Evolutionary conservation across 2,888 invertebrate species (phyloP).

Genomic region (Suillia variegata): DNA sequence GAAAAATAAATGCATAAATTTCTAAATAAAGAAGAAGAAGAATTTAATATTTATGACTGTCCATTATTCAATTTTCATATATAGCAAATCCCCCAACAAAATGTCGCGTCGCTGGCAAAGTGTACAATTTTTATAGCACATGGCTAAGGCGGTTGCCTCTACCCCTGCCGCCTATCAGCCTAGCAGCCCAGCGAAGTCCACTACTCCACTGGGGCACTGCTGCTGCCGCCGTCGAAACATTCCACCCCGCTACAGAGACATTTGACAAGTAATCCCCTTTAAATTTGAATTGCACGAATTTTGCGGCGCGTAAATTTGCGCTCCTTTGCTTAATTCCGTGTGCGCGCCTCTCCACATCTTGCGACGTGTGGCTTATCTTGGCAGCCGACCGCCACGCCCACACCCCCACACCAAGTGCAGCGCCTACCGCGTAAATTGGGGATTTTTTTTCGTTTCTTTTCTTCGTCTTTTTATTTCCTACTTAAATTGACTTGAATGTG

Average conservation of each 20-base stretch:
- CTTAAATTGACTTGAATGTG: conserved; percentile 27
- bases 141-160: no score
- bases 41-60: conserved; percentile 36
- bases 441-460: no score
- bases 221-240: neutral
- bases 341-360: no score
- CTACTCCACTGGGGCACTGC: no score
- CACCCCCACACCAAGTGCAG: no score
- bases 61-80: conserved; percentile 32
- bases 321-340: no score
- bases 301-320: neutral
- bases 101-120: conserved; percentile 5
- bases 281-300: neutral
- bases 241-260: neutral
- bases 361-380: no score
- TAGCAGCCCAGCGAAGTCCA: no score
- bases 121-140: conserved; percentile 17
- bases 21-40: conserved; percentile 22
- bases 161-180: no score
- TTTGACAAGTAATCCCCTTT: neutral
- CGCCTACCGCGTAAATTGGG: no score
- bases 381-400: neutral
- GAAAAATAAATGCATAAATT: neutral
- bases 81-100: conserved; percentile 9
- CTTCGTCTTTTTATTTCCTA: neutral